Evolutionary conservation across 92 coral and sea anemone genomes (phyloP).

Genomic region (Galaxea fascicularis): DNA sequence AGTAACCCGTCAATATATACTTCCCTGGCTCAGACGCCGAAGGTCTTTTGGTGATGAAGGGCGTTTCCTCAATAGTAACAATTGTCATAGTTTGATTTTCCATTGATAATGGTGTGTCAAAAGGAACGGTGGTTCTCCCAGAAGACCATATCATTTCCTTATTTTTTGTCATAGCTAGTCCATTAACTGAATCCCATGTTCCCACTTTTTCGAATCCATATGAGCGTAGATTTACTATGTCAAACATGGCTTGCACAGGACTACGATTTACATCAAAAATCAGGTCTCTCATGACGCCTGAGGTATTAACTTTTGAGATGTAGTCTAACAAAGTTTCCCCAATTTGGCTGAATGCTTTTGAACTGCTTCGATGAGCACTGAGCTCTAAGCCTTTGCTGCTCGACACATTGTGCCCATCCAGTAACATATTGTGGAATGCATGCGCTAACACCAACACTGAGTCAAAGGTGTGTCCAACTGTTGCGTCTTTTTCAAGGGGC

Average conservation of each 20-base stretch:
- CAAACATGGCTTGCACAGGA: constrained; percentile 71
- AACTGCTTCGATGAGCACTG: constrained; percentile 47
- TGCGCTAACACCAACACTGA: constrained; percentile 79
- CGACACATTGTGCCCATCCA: constrained; percentile 65
- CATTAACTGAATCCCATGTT: constrained; percentile 65
- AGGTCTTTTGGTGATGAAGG: constrained; percentile 56
- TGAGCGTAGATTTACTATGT: constrained; percentile 82
- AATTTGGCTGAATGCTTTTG: constrained; percentile 48
- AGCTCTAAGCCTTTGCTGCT: constrained; percentile 45
- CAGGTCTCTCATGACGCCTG: constrained; percentile 70
- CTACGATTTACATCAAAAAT: constrained; percentile 63
- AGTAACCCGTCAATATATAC: constrained; percentile 67
- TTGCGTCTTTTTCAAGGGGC: constrained; percentile 66
- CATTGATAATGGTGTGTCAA: constrained; percentile 61
- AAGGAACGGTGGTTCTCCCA: constrained; percentile 65
- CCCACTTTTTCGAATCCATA: constrained; percentile 87
- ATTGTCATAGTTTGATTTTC: constrained; percentile 78
- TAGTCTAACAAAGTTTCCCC: constrained; percentile 67
- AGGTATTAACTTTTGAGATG: constrained; percentile 65
- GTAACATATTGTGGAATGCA: constrained; percentile 74
- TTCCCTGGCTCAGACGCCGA: constrained; percentile 41
- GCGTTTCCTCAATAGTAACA: constrained; percentile 83
- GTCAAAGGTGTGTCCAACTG: constrained; percentile 83
- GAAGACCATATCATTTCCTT: constrained; percentile 91
- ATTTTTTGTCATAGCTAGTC: constrained; percentile 72